Evolutionary conservation across 2,888 invertebrate species (phyloP), one percentile per base, ranked within the genome.

Genomic region (Drosophila basisetae): DNA sequence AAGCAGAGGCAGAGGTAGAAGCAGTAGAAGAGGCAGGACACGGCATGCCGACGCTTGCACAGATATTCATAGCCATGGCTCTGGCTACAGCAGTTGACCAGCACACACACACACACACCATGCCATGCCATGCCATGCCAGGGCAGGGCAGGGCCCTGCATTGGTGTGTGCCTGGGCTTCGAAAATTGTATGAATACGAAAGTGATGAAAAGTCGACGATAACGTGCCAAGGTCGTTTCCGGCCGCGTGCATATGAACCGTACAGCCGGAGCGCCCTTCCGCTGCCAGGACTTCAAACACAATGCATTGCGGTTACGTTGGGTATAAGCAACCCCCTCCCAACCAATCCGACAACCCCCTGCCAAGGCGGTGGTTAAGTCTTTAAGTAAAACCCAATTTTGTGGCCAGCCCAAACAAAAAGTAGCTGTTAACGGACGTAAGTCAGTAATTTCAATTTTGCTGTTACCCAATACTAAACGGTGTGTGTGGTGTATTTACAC

Each of bases 171-270:
- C 53, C 50, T 25, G 39, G 35, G 43, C 28, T 28, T 80, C 84
- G 91, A 90, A 87, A 82, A 82, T 80, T 80, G 85, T 87, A 89
- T 87, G 87, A 87, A 87, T 87, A 89, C 89, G 91, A 89, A 87
- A 87, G 87, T 87, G 88, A 88, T 91, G 88, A 88, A 91, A 88
- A 88, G 83, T 83, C 90, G 80, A 84, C 91, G 88, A 88, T 88
- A 91, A 88, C 90, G 91, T 90, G 88, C 88, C 88, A 88, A 88
- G 88, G 88, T 91, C 88, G 91, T 91, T 91, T 88, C 88, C 88
- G 91, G 91, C 88, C 91, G 91, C 88, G 91, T 91, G 90, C 89
- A 91, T 87, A 84, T 84, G 84, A 79, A 80, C 82, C 87, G 77
- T 55, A 74, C 74, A 63, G 68, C 73, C 85, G 73, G 70, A 67